These are phyloP conservation scores for Latrodectus elegans DNA, from an alignment of 2,888 invertebrate species.

Conservation along the genomic window DNA sequence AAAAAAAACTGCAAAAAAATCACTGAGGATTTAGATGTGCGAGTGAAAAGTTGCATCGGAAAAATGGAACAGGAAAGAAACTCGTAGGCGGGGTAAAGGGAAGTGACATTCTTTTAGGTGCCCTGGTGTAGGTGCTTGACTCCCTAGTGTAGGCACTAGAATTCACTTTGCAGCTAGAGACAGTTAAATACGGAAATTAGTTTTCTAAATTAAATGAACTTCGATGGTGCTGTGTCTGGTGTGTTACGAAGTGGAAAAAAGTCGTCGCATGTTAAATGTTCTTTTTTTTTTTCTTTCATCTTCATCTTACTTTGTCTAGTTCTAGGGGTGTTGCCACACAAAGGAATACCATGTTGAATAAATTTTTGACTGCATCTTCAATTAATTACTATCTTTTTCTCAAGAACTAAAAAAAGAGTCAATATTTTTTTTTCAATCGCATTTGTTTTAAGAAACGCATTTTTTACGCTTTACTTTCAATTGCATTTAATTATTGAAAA, in stretches of 20 bases:
- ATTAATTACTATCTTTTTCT: background rate
- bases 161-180: conserved; percentile 39
- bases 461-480: too few species aligned
- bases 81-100: conserved; percentile 14
- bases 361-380: conserved; percentile 1
- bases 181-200: conserved; percentile 68
- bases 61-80: conserved; percentile 62
- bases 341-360: background rate
- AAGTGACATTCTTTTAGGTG: conserved; percentile 14
- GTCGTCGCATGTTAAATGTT: background rate
- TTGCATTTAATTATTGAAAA: too few species aligned
- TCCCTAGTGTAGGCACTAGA: conserved; percentile 45
- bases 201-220: conserved; percentile 65
- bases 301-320: background rate
- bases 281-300: background rate
- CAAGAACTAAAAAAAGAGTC: background rate
- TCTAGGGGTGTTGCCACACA: background rate
- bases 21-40: conserved; percentile 59
- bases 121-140: conserved; percentile 32
- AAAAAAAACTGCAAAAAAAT: conserved; percentile 31
- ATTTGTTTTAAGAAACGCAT: background rate
- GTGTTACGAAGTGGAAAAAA: conserved; percentile 14
- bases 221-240: conserved; percentile 44
- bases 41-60: conserved; percentile 46
- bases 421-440: background rate